These are phyloP conservation scores for Buathra laborator DNA, from an alignment of 2,888 invertebrate species.

Conservation along the genomic window DNA sequence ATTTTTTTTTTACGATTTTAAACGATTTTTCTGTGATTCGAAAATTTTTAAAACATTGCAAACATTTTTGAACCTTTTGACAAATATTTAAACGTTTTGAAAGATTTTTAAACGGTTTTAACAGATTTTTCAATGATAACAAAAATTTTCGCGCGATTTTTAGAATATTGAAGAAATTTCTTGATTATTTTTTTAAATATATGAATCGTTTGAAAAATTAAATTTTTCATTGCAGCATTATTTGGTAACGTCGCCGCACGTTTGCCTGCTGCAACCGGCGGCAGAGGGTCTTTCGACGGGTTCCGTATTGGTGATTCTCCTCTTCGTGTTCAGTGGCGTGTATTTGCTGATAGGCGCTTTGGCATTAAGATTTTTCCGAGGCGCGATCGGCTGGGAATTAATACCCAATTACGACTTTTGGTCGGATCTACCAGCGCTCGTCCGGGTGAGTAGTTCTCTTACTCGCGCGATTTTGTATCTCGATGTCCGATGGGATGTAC, in stretches of 20 bases:
- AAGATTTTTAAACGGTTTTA: too few relatives aligned
- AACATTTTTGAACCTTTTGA: too few relatives aligned
- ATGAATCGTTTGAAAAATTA: not conserved
- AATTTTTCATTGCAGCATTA: conserved; percentile 68
- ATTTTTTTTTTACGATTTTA: too few relatives aligned
- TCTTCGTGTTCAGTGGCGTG: conserved; percentile 87
- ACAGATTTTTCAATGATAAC: not conserved
- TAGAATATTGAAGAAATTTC: not conserved
- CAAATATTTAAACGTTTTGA: too few relatives aligned
- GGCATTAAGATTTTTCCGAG: conserved; percentile 89
- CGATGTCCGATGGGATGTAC: not conserved
- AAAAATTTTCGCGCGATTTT: too few relatives aligned
- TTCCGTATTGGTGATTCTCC: conserved; percentile 88
- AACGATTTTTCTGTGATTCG: not conserved
- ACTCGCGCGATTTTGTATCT: not conserved
- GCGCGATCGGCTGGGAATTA: conserved; percentile 90
- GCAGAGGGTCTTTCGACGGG: conserved; percentile 87
- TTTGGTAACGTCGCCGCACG: conserved; percentile 86
- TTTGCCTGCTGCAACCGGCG: conserved; percentile 85
- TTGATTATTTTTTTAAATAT: too few relatives aligned
- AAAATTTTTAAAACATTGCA: too few relatives aligned
- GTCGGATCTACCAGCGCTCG: conserved; percentile 89
- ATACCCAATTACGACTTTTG: conserved; percentile 92
- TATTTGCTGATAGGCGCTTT: conserved; percentile 90
- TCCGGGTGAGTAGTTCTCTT: conserved; percentile 87